These are phyloP conservation scores for Narcine bancroftii DNA, from an alignment of 2,113 vertebrate genomes.

Conservation along the genomic window DNA sequence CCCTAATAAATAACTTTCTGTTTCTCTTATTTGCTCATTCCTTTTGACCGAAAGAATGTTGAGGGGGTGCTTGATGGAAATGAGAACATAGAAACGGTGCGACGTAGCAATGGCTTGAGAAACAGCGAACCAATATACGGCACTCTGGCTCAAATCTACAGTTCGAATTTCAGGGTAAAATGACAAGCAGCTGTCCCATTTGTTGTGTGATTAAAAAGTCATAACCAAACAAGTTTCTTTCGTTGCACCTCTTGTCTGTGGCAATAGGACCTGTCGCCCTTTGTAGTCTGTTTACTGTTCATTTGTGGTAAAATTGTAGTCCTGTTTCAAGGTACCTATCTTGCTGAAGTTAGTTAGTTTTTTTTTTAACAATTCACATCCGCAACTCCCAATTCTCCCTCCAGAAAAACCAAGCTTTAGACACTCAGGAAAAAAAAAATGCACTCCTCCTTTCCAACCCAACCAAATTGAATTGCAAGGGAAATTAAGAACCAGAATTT, in stretches of 20 bases:
- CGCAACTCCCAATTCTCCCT: background rate
- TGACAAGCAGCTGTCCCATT: conserved; percentile 51
- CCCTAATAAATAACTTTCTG: conserved; percentile 32
- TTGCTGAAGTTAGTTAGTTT: conserved; percentile 31
- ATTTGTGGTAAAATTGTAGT: conserved; percentile 48
- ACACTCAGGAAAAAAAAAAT: background rate
- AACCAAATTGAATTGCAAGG: background rate
- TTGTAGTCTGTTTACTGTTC: conserved; percentile 44
- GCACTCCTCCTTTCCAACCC: background rate
- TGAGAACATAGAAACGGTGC: conserved; percentile 63
- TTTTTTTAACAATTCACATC: background rate
- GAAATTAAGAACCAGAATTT: background rate
- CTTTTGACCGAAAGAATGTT: conserved; percentile 59
- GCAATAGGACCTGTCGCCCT: conserved; percentile 40
- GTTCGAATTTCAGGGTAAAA: conserved; percentile 66
- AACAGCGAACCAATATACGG: conserved; percentile 55
- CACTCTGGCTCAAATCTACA: conserved; percentile 65
- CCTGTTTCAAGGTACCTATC: conserved; percentile 39
- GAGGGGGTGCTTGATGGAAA: conserved; percentile 62
- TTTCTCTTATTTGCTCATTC: conserved; percentile 52
- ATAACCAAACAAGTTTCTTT: conserved; percentile 48
- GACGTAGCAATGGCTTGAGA: conserved; percentile 59
- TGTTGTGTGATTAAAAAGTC: conserved; percentile 48
- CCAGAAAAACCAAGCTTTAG: background rate
- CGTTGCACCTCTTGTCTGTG: conserved; percentile 25